Evolutionary conservation across 2,113 vertebrate species (phyloP).

Genomic region (Irena cyanogastra): DNA sequence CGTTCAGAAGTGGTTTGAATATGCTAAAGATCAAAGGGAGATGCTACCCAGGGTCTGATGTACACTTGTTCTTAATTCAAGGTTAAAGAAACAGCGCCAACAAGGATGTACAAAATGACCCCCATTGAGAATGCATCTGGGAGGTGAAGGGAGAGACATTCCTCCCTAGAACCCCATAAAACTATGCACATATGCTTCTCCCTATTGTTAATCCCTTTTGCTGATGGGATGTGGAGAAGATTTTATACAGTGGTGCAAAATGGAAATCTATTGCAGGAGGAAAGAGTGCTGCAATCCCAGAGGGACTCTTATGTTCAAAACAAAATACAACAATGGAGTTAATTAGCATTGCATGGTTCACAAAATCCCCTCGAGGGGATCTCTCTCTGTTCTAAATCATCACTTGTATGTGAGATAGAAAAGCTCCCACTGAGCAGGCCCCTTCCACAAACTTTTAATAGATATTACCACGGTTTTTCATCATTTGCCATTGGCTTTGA

Average conservation of each 20-base stretch:
- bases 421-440: conserved; percentile 58
- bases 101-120: conserved; percentile 24
- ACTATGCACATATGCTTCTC: conserved; percentile 27
- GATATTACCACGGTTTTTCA: conserved; percentile 57
- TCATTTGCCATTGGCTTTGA: conserved; percentile 60
- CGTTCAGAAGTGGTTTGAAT: conserved; percentile 22
- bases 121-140: not conserved
- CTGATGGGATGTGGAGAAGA: conserved; percentile 33
- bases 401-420: conserved; percentile 50
- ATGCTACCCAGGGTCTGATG: not conserved
- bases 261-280: conserved; percentile 64
- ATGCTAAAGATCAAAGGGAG: conserved; percentile 30
- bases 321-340: conserved; percentile 73
- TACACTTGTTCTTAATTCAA: conserved; percentile 26
- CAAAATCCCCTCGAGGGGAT: conserved; percentile 66
- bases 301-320: conserved; percentile 68
- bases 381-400: conserved; percentile 67
- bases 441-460: conserved; percentile 55
- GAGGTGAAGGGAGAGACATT: conserved; percentile 24
- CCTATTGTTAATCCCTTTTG: conserved; percentile 51
- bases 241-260: conserved; percentile 56
- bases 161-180: conserved; percentile 46
- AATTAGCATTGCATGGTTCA: conserved; percentile 74
- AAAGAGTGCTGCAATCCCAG: conserved; percentile 54
- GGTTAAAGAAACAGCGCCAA: conserved; percentile 33